These are phyloP conservation scores for Mayetiola destructor DNA, from an alignment of 2,888 invertebrate genomes.

Conservation along the genomic window DNA sequence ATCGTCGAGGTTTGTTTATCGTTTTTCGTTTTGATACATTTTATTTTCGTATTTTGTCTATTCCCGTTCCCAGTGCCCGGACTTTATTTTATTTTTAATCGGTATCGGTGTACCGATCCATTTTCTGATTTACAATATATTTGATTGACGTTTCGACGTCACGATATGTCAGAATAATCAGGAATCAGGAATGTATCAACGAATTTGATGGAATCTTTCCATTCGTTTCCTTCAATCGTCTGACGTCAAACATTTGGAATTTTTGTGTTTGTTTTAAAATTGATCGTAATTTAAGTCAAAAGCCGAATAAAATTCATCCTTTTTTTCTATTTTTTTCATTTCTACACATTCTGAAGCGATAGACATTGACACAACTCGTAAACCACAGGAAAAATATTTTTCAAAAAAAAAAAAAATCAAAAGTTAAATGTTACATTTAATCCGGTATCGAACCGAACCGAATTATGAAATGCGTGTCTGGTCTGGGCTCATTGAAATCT, in stretches of 20 bases:
- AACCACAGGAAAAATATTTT: not conserved
- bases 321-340: too few relatives aligned
- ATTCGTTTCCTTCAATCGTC: too few relatives aligned
- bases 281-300: not conserved
- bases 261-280: not conserved
- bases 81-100: not conserved
- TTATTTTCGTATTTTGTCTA: not conserved
- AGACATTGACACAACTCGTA: not conserved
- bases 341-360: too few relatives aligned
- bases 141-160: conserved; percentile 12
- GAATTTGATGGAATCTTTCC: too few relatives aligned
- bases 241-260: too few relatives aligned
- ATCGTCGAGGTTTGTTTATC: conserved; percentile 4
- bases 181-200: too few relatives aligned
- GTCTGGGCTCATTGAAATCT: too few relatives aligned
- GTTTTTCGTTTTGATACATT: not conserved
- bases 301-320: too few relatives aligned
- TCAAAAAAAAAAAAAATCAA: too few relatives aligned
- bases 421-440: conserved; percentile 1
- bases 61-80: too few relatives aligned
- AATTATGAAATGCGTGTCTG: conserved; percentile 2
- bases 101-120: too few relatives aligned
- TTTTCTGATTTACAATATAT: conserved; percentile 7
- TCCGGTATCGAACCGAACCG: not conserved
- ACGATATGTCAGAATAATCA: conserved; percentile 12